phyloP scores from a whole-genome alignment of 2,797 vertebrate species.

The Epinephelus coioides region DNA sequence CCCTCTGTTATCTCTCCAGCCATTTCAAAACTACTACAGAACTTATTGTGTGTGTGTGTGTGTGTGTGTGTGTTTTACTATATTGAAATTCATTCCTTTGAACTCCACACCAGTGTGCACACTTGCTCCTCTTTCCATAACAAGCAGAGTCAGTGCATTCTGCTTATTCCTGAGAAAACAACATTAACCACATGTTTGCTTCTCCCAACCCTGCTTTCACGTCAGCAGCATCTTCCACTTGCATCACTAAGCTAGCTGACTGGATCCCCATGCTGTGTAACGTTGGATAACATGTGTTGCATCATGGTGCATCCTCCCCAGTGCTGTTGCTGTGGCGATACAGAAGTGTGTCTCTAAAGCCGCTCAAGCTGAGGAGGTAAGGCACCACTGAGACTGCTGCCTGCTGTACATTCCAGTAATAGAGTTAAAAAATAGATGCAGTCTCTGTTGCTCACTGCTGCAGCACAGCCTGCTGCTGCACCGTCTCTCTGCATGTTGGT shows the following conservation, averaged over 20 bases:
- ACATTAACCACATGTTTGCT: background rate
- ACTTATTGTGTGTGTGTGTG: background rate
- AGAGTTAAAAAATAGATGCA: background rate
- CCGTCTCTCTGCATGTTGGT: background rate
- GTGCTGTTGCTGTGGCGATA: slow-evolving; percentile 46
- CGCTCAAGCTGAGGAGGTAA: background rate
- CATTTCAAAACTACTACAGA: background rate
- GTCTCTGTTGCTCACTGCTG: slow-evolving; percentile 1
- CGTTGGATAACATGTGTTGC: slow-evolving; percentile 32
- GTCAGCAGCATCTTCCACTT: background rate
- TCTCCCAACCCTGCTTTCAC: background rate
- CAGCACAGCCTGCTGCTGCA: background rate
- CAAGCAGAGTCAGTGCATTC: background rate
- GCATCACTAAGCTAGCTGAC: background rate
- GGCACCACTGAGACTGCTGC: slow-evolving; percentile 6
- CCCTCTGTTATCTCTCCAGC: background rate
- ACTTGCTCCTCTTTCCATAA: background rate
- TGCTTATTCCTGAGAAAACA: background rate
- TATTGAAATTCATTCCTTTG: background rate
- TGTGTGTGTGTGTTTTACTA: background rate
- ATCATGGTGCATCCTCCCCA: slow-evolving; percentile 52
- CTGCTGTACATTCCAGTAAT: background rate
- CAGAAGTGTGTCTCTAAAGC: slow-evolving; percentile 18
- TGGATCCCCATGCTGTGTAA: background rate
- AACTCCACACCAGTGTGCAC: background rate